phyloP scores from a whole-genome alignment of 2,888 invertebrate species.

The Rhingia campestris region DNA sequence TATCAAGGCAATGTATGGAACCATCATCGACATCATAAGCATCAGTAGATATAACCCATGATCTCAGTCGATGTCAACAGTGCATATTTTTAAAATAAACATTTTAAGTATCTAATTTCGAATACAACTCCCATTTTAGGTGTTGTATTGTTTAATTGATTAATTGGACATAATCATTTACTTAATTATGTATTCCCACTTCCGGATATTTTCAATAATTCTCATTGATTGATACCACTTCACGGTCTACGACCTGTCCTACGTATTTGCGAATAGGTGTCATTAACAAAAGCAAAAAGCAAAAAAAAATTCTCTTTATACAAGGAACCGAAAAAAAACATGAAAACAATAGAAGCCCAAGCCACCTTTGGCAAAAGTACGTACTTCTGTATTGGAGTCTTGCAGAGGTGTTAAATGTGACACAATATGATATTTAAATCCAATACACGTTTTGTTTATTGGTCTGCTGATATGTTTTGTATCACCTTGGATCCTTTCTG shows the following conservation, averaged over 20 bases:
- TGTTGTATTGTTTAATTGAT: conserved; percentile 18
- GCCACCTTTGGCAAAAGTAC: conserved; percentile 1
- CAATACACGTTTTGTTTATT: conserved; percentile 74
- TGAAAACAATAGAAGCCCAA: not conserved
- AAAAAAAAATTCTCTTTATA: conserved; percentile 17
- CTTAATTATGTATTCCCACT: conserved; percentile 25
- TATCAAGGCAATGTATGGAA: too few species aligned
- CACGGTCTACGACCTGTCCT: not conserved
- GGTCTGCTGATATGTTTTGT: conserved; percentile 71
- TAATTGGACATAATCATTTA: conserved; percentile 37
- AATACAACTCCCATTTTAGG: not conserved
- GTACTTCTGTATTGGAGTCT: conserved; percentile 9
- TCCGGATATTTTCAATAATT: conserved; percentile 18
- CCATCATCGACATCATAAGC: too few species aligned
- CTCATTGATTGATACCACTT: not conserved
- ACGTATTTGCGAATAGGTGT: conserved; percentile 20
- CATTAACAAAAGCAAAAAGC: not conserved
- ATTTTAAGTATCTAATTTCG: not conserved
- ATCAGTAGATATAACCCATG: too few species aligned
- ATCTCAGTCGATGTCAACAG: too few species aligned
- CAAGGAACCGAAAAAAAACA: not conserved
- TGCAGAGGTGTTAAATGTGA: conserved; percentile 50
- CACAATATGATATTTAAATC: conserved; percentile 71
- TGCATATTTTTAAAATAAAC: too few species aligned
- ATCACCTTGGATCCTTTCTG: conserved; percentile 44